Conservation (phyloP, 2,113 vertebrate species). For the Lucifuga dentata region DNA sequence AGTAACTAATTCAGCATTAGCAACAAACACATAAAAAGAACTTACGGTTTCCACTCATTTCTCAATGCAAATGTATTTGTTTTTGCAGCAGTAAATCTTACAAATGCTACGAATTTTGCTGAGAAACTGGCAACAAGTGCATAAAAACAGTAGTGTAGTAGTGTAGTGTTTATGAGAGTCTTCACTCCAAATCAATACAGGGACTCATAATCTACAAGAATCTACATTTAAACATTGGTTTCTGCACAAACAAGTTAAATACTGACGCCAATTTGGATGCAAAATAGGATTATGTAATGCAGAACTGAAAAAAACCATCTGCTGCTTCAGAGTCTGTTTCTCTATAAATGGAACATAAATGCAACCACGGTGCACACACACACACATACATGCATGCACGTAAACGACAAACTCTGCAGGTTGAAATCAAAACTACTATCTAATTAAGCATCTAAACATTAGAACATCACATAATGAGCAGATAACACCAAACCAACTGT, state of each 20-base stretch:
- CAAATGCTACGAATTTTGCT: no score
- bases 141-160: no score
- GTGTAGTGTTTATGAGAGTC: no score
- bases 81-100: no score
- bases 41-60: no score
- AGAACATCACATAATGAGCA: neutral
- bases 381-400: neutral
- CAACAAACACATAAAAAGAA: no score
- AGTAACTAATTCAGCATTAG: no score
- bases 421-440: slow-evolving; percentile 17
- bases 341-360: slow-evolving; percentile 12
- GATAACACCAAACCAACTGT: neutral
- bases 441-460: slow-evolving; percentile 9
- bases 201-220: no score
- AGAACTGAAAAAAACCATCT: neutral
- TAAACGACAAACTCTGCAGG: slow-evolving; percentile 4
- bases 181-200: no score
- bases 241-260: neutral
- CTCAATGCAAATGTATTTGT: no score
- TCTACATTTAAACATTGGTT: neutral
- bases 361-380: neutral
- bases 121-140: no score
- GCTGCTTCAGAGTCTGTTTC: slow-evolving; percentile 1
- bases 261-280: neutral
- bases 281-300: slow-evolving; percentile 3